Evolutionary conservation across 2,797 vertebrate genomes (phyloP).

Genomic region (Myiotriccus ornatus): DNA sequence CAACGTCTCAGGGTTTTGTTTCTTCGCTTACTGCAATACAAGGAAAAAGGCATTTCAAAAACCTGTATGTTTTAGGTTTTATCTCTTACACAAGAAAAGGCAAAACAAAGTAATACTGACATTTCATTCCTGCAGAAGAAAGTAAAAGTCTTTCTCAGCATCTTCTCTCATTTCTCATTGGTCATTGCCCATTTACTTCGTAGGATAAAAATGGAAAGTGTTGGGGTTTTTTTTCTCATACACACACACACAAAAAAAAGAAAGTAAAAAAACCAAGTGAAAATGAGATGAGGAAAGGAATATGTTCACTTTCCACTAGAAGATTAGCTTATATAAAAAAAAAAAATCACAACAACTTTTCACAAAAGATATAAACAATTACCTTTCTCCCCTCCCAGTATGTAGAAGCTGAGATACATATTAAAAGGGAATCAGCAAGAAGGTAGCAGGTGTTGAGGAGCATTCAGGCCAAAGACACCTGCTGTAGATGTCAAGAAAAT

Average conservation of each 20-base stretch:
- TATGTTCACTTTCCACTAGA: background rate
- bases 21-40: background rate
- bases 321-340: background rate
- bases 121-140: background rate
- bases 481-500: slow-evolving; percentile 28
- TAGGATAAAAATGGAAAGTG: background rate
- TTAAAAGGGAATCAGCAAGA: background rate
- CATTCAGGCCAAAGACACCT: slow-evolving; percentile 1
- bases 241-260: too few relatives aligned
- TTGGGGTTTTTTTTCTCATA: background rate
- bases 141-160: background rate
- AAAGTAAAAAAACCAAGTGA: background rate
- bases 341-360: background rate
- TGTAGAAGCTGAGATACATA: background rate
- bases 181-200: background rate
- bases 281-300: background rate
- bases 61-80: background rate
- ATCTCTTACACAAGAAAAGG: background rate
- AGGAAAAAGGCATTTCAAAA: background rate
- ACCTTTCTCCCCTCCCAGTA: background rate
- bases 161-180: background rate
- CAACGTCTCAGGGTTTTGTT: background rate
- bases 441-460: background rate
- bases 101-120: background rate
- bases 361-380: background rate